Evolutionary conservation across 2,797 vertebrate genomes (phyloP).

Genomic region (Euthynnus affinis): DNA sequence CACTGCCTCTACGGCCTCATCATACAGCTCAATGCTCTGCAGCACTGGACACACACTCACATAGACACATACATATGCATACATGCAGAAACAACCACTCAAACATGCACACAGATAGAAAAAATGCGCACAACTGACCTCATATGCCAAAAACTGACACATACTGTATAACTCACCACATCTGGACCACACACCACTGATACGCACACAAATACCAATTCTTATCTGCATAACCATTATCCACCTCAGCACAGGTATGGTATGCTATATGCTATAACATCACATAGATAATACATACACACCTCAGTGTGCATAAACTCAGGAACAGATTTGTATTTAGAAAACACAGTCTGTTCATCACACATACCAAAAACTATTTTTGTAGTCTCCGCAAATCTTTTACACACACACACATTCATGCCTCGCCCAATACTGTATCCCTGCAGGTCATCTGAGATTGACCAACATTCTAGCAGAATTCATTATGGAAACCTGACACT

Average conservation of each 20-base stretch:
- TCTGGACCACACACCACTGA: conserved; percentile 12
- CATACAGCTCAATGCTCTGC: conserved; percentile 69
- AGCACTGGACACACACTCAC: conserved; percentile 43
- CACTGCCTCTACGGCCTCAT: conserved; percentile 62
- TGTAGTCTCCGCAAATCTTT: neutral
- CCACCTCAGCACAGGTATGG: neutral
- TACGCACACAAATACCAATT: neutral
- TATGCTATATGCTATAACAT: no score
- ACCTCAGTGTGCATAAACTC: neutral
- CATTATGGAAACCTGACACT: conserved; percentile 79
- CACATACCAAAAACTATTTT: neutral
- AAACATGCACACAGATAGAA: conserved; percentile 25
- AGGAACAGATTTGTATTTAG: neutral
- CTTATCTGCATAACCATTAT: conserved; percentile 14
- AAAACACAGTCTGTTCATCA: neutral
- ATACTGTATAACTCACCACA: conserved; percentile 23
- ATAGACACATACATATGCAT: conserved; percentile 41
- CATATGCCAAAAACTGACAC: conserved; percentile 12
- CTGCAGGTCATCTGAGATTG: conserved; percentile 65
- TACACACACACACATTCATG: conserved; percentile 3
- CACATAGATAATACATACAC: no score
- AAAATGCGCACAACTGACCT: neutral
- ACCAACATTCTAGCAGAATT: conserved; percentile 66
- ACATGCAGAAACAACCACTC: conserved; percentile 40
- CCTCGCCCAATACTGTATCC: conserved; percentile 7